These are phyloP conservation scores for Ceratosolen fusciceps DNA, from an alignment of 1,140 invertebrate species.

Conservation along the genomic window DNA sequence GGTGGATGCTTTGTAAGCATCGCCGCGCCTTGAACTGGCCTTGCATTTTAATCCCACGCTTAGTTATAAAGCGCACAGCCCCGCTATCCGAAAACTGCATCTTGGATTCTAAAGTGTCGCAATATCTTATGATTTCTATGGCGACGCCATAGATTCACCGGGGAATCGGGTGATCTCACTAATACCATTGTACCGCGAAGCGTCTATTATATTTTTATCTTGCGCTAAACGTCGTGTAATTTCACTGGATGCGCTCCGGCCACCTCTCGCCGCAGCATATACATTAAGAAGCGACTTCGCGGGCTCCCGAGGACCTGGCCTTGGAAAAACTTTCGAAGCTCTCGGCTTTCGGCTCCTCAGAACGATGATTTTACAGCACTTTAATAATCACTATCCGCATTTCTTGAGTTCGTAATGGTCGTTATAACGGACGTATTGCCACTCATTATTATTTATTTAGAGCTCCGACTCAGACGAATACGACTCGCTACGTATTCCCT, in stretches of 20 bases:
- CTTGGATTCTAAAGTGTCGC: constrained; percentile 36
- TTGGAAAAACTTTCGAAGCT: too few relatives aligned
- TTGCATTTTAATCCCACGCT: constrained; percentile 42
- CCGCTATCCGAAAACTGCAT: constrained; percentile 35
- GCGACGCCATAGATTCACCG: not conserved
- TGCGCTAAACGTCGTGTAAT: constrained; percentile 5
- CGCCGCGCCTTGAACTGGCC: not conserved
- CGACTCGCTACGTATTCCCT: too few relatives aligned
- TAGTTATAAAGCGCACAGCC: not conserved
- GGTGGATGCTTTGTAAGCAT: not conserved
- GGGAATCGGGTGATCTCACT: not conserved
- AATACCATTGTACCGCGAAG: not conserved
- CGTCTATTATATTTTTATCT: not conserved
- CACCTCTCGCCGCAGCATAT: too few relatives aligned
- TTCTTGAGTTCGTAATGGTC: too few relatives aligned
- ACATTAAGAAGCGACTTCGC: too few relatives aligned
- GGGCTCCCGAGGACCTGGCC: too few relatives aligned
- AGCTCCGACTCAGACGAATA: too few relatives aligned
- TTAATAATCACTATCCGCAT: too few relatives aligned
- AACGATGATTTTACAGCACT: too few relatives aligned
- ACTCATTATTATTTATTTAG: too few relatives aligned
- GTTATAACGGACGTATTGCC: too few relatives aligned
- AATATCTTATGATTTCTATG: constrained; percentile 3
- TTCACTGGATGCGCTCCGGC: not conserved
- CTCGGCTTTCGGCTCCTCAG: too few relatives aligned